Percentiles rank a stretch among this genome's conserved stretches.
Evolutionary conservation across 1,140 invertebrate species (phyloP).

Genomic region (Phthorimaea operculella): DNA sequence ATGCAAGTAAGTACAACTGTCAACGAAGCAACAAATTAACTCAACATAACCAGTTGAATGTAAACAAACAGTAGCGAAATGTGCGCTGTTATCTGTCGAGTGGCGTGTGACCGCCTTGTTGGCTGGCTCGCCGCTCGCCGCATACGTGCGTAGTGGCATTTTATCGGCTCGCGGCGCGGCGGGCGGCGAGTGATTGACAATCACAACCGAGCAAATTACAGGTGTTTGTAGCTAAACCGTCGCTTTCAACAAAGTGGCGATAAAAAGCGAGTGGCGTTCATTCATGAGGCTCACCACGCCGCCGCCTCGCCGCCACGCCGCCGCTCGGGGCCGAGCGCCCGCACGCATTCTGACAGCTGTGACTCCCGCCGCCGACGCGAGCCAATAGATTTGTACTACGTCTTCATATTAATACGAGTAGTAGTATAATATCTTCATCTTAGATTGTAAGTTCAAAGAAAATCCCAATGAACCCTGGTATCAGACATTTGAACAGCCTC

Average conservation of each 20-base stretch:
- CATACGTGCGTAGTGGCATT: not conserved
- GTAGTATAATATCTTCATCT: no score
- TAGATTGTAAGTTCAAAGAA: no score
- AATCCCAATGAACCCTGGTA: no score
- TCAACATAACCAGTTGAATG: no score
- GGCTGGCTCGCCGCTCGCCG: not conserved
- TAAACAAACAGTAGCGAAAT: no score
- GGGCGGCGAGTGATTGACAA: slow-evolving; percentile 28
- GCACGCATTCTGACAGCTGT: slow-evolving; percentile 49
- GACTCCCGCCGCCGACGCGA: not conserved
- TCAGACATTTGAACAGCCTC: no score
- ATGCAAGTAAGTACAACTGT: no score
- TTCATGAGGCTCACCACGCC: not conserved
- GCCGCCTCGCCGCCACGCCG: slow-evolving; percentile 14
- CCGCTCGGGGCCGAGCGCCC: slow-evolving; percentile 15
- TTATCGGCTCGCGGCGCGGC: not conserved
- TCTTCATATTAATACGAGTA: no score
- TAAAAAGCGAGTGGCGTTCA: slow-evolving; percentile 50
- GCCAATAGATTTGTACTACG: no score
- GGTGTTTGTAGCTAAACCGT: slow-evolving; percentile 43
- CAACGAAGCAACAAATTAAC: no score
- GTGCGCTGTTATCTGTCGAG: no score
- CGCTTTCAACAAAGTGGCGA: slow-evolving; percentile 43
- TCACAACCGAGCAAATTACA: slow-evolving; percentile 43
- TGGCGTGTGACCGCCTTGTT: no score